phyloP scores from a whole-genome alignment of 1,140 invertebrate genomes.

The Drepana arcuata region DNA sequence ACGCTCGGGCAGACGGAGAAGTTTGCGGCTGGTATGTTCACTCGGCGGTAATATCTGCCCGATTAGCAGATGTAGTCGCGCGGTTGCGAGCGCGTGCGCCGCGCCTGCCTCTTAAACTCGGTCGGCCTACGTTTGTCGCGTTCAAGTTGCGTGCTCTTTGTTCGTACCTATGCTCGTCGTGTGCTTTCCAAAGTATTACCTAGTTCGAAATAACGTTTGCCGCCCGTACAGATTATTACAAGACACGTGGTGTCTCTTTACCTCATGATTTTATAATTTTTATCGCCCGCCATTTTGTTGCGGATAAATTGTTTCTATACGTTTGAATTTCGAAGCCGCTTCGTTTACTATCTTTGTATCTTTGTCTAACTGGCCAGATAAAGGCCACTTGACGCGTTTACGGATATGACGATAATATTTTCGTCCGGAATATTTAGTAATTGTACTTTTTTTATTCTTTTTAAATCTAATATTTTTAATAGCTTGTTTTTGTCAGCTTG shows the following conservation, averaged over 20 bases:
- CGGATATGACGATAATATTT: no score
- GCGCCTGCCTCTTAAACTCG: slow-evolving; percentile 20
- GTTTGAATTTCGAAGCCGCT: no score
- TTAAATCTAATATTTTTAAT: no score
- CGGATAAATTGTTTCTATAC: slow-evolving; percentile 15
- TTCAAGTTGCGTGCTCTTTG: slow-evolving; percentile 54
- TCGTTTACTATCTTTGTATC: no score
- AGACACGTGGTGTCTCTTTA: slow-evolving; percentile 28
- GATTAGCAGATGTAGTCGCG: slow-evolving; percentile 28
- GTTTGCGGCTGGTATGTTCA: slow-evolving; percentile 52
- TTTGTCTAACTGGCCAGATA: no score
- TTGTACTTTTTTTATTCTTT: no score
- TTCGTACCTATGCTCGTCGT: slow-evolving; percentile 24
- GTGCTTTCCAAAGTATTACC: slow-evolving; percentile 50
- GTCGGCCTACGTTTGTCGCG: slow-evolving; percentile 43
- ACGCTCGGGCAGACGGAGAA: slow-evolving; percentile 40
- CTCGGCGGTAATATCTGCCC: slow-evolving; percentile 11
- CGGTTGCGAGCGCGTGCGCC: slow-evolving; percentile 22
- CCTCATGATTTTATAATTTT: slow-evolving; percentile 16
- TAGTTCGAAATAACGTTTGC: slow-evolving; percentile 37
- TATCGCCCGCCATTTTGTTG: slow-evolving; percentile 33
- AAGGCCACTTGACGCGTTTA: no score
- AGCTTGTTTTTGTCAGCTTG: no score
- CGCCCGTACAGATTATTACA: slow-evolving; percentile 10
- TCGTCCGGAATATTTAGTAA: no score